Evolutionary conservation across 23 tunicate genomes (phyloP), one percentile per base, ranked within the genome.

Genomic region (Phallusia fumigata): DNA sequence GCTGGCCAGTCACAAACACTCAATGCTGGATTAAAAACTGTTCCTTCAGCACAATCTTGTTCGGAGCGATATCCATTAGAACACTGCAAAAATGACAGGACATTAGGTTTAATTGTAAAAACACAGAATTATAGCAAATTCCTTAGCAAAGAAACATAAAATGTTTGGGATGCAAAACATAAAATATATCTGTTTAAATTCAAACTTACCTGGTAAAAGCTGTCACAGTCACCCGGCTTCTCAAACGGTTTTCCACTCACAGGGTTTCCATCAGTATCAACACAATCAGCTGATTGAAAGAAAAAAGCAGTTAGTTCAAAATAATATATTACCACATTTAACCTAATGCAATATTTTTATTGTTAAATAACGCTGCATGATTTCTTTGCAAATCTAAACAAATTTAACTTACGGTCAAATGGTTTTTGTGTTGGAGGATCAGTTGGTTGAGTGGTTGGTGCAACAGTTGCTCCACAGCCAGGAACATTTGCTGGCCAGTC

Each of bases 11-110:
- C 89, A 72, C 89, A 85, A 11, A 76, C 83, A 50, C 47, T 35
- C 21, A 77, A 30, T 24, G 76, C 82, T 36, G 82, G 88, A 73
- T 84, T 84, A 51, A 84, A 84, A 33, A 84, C 88, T 36, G 81
- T 84, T 76, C 88, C 88, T 0, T 51, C 35, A n/a, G 82, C 52
- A 65, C 88, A 84, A 28, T 35, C 12, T 47, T 83, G 86, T 12
- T 52, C 30, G 0, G 79, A 30, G 13, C 74, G 69, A 77, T 73
- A 83, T 28, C 86, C 86, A 30, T 83, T 83, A 35, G 79, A 83
- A 40, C 86, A 83, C 86, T 83, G 69, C 16, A 83, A 81, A 8
- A 6, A 77, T 35, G 58, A 40, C 47, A 40, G 47, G 10, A 5
- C 5, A 40, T 40, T 40, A 40, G 47, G 47, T 10, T 40, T 40